A percentile compares a stretch with the other conserved stretches of the same genome.
Evolutionary conservation across 2,888 invertebrate genomes (phyloP).

Genomic region (Strigamia crassipes): DNA sequence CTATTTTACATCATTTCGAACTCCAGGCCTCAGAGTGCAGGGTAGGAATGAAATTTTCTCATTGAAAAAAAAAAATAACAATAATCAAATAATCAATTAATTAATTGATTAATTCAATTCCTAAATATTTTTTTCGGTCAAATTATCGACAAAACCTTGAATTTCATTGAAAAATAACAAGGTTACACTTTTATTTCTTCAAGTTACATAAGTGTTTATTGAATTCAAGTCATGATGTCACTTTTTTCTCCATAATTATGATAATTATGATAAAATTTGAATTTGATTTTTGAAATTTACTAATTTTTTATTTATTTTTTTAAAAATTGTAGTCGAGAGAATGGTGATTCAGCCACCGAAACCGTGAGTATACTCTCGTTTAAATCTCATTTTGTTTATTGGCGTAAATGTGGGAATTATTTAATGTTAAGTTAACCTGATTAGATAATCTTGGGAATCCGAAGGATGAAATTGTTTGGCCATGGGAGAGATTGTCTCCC

Average conservation of each 20-base stretch:
- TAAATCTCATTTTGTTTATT: slow-evolving; percentile 38
- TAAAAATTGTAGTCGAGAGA: slow-evolving; percentile 69
- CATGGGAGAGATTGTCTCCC: slow-evolving; percentile 7
- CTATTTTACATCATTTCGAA: slow-evolving; percentile 50
- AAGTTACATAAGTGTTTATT: slow-evolving; percentile 1
- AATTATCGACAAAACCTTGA: no score
- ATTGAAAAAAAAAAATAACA: not conserved
- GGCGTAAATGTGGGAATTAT: not conserved
- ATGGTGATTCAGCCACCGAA: slow-evolving; percentile 64
- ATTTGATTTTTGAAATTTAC: not conserved
- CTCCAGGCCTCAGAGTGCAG: slow-evolving; percentile 51
- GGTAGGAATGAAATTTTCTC: slow-evolving; percentile 48
- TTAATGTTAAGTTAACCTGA: not conserved
- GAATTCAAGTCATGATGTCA: not conserved
- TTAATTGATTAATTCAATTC: no score
- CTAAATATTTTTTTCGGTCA: no score
- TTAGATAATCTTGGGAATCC: slow-evolving; percentile 17
- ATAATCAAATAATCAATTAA: no score
- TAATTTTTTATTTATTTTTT: slow-evolving; percentile 54
- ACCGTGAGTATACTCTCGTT: slow-evolving; percentile 49
- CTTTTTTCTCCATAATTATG: not conserved
- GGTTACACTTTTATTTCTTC: not conserved
- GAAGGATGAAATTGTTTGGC: slow-evolving; percentile 23
- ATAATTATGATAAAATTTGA: not conserved
- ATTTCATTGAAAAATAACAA: not conserved